These are phyloP conservation scores for Pagrus major DNA, from an alignment of 2,113 vertebrate species.

Conservation along the genomic window DNA sequence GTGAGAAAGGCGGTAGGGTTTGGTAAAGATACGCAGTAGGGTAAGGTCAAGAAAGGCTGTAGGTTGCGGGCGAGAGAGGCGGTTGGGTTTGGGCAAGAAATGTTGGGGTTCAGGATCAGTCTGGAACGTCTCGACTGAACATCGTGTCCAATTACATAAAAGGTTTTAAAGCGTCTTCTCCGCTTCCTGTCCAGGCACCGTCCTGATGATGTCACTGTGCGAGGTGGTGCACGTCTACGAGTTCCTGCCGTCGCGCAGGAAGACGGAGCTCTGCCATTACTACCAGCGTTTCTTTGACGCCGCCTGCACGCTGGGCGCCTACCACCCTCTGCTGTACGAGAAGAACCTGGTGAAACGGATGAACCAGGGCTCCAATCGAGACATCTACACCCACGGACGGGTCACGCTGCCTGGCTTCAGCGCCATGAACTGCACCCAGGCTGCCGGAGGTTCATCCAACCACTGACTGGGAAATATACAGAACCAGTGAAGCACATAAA, in stretches of 20 bases:
- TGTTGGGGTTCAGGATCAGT: too few relatives aligned
- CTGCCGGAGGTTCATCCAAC: background rate
- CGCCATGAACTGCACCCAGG: constrained; percentile 77
- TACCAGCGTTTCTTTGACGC: constrained; percentile 85
- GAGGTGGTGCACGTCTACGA: constrained; percentile 86
- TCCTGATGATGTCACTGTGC: constrained; percentile 87
- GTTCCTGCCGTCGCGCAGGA: constrained; percentile 85
- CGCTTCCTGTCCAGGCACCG: constrained; percentile 71
- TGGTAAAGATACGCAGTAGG: too few relatives aligned
- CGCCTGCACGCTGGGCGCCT: constrained; percentile 87
- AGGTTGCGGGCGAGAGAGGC: too few relatives aligned
- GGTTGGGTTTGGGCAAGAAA: too few relatives aligned
- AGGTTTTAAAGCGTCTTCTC: background rate
- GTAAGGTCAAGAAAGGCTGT: too few relatives aligned
- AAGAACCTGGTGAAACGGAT: constrained; percentile 87
- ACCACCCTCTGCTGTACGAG: constrained; percentile 87
- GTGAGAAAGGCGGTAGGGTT: too few relatives aligned
- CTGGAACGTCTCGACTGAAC: too few relatives aligned
- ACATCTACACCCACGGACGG: constrained; percentile 80
- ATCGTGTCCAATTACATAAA: too few relatives aligned
- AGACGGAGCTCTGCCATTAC: constrained; percentile 86
- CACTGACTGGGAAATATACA: constrained; percentile 28
- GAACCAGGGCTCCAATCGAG: constrained; percentile 81
- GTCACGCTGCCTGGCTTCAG: constrained; percentile 83
- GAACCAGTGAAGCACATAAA: background rate